Percentiles rank a stretch among this genome's conserved stretches.
phyloP scores from a whole-genome alignment of 2,888 invertebrate species.

The Cremastinae sp. region DNA sequence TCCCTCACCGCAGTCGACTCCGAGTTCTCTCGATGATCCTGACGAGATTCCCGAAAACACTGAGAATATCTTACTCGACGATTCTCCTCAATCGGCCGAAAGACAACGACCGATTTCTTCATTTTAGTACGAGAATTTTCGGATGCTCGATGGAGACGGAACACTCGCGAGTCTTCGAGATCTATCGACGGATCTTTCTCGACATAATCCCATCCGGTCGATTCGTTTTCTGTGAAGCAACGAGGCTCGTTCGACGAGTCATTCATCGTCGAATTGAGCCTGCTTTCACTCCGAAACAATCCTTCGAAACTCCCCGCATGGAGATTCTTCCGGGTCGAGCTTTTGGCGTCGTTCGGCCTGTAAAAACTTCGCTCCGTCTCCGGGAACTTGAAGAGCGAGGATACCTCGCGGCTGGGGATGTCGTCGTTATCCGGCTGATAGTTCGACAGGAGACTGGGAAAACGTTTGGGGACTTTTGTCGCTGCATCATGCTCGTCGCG shows the following conservation, averaged over 20 bases:
- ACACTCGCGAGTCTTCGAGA: neutral
- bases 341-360: slow-evolving; percentile 8
- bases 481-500: neutral
- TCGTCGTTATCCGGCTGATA: slow-evolving; percentile 9
- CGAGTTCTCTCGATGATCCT: neutral
- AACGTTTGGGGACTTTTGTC: neutral
- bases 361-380: neutral
- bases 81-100: slow-evolving; percentile 40
- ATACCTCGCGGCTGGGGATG: slow-evolving; percentile 1
- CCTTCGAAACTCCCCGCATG: too few relatives aligned
- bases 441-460: neutral
- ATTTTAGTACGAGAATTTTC: neutral
- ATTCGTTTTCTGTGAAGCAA: too few relatives aligned
- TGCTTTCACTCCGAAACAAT: neutral
- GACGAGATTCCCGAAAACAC: neutral
- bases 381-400: too few relatives aligned
- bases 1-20: slow-evolving; percentile 18
- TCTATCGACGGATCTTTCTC: neutral
- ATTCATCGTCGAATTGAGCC: too few relatives aligned
- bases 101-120: slow-evolving; percentile 45
- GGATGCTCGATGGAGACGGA: neutral
- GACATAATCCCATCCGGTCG: too few relatives aligned
- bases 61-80: neutral
- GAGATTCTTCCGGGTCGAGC: neutral
- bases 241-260: too few relatives aligned